Conservation (phyloP, 2,888 invertebrate species). For the Melangyna quadrimaculata region DNA sequence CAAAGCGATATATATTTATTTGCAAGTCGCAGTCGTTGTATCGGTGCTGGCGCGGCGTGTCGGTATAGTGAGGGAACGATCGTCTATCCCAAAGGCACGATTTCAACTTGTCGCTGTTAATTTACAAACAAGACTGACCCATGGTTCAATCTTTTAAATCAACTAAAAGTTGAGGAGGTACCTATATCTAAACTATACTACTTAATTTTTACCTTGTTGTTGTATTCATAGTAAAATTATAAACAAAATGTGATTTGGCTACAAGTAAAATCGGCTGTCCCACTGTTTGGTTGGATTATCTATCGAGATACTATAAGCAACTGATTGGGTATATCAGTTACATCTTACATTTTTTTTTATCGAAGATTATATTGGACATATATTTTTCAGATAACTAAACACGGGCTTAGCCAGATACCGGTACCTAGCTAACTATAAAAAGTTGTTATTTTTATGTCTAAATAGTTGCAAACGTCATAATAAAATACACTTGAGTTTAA, state of each 20-base stretch:
- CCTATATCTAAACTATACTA: not conserved
- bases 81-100: conserved; percentile 32
- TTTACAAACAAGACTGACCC: conserved; percentile 43
- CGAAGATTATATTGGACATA: not conserved
- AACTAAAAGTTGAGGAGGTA: not conserved
- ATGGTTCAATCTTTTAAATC: conserved; percentile 17
- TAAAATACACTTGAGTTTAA: not conserved
- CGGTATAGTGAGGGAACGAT: not conserved
- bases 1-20: not conserved
- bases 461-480: not conserved
- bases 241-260: not conserved
- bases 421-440: no score
- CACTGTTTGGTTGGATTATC: conserved; percentile 4
- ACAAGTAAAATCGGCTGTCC: not conserved
- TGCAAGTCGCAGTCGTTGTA: not conserved
- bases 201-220: not conserved
- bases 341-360: not conserved
- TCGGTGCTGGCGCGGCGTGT: not conserved
- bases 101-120: conserved; percentile 45
- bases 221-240: not conserved
- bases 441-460: not conserved
- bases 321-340: conserved; percentile 6
- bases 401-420: not conserved
- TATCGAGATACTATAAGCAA: not conserved
- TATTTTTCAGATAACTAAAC: not conserved